A percentile compares a stretch with the other conserved stretches of the same genome.
phyloP scores from a whole-genome alignment of 1,140 invertebrate genomes.

The Drosophila obscura region DNA sequence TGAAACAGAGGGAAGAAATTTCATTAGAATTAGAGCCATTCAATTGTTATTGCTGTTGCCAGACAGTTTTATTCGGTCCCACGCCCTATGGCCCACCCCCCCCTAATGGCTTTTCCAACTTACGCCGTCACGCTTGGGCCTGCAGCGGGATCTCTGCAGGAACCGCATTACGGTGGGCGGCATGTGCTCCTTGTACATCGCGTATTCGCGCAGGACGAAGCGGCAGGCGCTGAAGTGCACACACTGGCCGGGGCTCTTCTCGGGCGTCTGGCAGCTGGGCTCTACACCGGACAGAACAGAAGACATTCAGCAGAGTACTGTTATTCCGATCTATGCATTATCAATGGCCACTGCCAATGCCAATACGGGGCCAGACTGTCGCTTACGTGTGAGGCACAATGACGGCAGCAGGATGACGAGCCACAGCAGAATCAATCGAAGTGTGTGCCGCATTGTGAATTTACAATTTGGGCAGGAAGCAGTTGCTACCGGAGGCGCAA shows the following conservation, averaged over 20 bases:
- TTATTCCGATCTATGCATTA: conserved; percentile 39
- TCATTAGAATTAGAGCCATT: conserved; percentile 71
- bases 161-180: conserved; percentile 72
- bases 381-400: conserved; percentile 72
- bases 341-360: conserved; percentile 42
- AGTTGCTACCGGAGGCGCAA: conserved; percentile 17
- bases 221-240: conserved; percentile 71
- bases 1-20: conserved; percentile 35
- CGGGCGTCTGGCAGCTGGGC: conserved; percentile 70
- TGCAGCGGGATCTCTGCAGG: conserved; percentile 69
- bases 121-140: conserved; percentile 68
- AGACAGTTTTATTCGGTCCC: conserved; percentile 58
- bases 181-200: conserved; percentile 77
- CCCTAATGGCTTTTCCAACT: conserved; percentile 50
- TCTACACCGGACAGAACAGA: conserved; percentile 16
- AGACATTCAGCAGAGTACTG: not conserved
- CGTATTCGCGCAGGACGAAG: conserved; percentile 68
- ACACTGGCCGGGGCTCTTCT: conserved; percentile 63
- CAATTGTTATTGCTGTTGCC: conserved; percentile 55
- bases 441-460: conserved; percentile 72
- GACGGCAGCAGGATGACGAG: conserved; percentile 59
- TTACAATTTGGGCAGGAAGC: conserved; percentile 47
- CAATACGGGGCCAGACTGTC: conserved; percentile 10
- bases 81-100: not conserved
- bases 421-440: conserved; percentile 72